Percentiles rank a stretch among this genome's conserved stretches.
These are phyloP conservation scores for Oncorhynchus nerka DNA, from an alignment of 2,113 vertebrate species.

Conservation along the genomic window DNA sequence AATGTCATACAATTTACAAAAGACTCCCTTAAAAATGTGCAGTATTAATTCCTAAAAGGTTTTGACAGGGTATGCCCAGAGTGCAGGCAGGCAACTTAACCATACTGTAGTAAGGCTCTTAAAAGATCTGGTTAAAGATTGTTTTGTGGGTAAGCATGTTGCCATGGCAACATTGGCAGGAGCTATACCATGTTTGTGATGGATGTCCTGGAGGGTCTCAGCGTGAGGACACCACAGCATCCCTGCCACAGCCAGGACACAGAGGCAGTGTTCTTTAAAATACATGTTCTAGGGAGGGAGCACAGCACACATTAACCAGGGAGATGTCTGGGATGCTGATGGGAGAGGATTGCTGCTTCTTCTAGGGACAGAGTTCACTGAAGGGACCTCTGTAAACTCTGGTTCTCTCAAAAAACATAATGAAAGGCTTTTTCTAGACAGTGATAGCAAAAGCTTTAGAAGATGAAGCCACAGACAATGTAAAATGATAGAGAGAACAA, in stretches of 20 bases:
- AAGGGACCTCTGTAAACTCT: background rate
- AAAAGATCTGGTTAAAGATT: conserved; percentile 25
- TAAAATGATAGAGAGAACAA: conserved; percentile 25
- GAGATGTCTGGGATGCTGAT: conserved; percentile 22
- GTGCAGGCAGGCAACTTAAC: background rate
- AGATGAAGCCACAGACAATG: conserved; percentile 27
- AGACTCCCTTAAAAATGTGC: background rate
- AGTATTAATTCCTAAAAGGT: background rate
- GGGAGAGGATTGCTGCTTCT: conserved; percentile 21
- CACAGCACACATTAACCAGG: conserved; percentile 31
- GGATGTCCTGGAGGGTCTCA: conserved; percentile 35
- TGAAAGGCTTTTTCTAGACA: background rate
- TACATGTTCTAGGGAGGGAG: conserved; percentile 25
- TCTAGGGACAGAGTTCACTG: conserved; percentile 42
- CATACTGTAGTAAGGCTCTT: background rate
- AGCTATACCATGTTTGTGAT: conserved; percentile 33
- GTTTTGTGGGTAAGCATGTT: conserved; percentile 36
- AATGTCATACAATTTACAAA: too few species aligned
- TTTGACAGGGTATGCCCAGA: background rate
- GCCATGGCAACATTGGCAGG: conserved; percentile 39
- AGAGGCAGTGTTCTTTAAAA: conserved; percentile 9
- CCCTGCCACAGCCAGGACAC: conserved; percentile 5
- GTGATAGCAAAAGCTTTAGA: conserved; percentile 19
- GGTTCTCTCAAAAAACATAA: background rate
- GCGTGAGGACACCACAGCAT: conserved; percentile 3